Conservation (phyloP, 2,888 invertebrate species). For the Ophion slaviceki region DNA sequence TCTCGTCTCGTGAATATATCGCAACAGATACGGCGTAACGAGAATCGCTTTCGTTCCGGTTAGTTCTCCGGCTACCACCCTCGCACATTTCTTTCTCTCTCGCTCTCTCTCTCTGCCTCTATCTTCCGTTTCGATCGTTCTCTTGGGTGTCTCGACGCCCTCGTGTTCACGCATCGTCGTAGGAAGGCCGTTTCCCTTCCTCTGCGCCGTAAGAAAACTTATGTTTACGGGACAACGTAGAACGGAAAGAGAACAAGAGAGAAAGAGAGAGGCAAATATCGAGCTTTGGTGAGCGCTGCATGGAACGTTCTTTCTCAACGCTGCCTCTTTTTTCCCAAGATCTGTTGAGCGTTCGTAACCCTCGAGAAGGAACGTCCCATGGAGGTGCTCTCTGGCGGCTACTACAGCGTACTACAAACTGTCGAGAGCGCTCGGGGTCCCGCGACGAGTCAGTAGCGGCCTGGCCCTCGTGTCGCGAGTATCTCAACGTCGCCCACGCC, state of each 20-base stretch:
- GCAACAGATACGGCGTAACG: constrained; percentile 38
- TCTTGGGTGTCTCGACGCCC: constrained; percentile 66
- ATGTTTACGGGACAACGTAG: constrained; percentile 60
- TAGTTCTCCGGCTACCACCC: constrained; percentile 56
- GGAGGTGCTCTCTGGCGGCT: constrained; percentile 52
- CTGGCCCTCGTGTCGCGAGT: constrained; percentile 73
- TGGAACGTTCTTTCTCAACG: constrained; percentile 24
- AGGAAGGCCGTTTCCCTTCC: constrained; percentile 80
- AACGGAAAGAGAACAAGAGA: constrained; percentile 52
- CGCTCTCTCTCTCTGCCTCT: constrained; percentile 5
- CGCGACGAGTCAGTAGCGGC: constrained; percentile 73
- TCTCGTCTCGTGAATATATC: constrained; percentile 19
- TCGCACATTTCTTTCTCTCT: constrained; percentile 26
- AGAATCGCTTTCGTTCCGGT: constrained; percentile 60
- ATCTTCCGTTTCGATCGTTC: constrained; percentile 6
- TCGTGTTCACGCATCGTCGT: constrained; percentile 69
- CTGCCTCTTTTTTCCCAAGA: neutral
- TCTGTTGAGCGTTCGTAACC: neutral
- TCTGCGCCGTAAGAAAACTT: constrained; percentile 60
- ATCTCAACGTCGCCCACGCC: constrained; percentile 13
- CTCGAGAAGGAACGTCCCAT: constrained; percentile 8
- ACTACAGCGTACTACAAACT: constrained; percentile 45
- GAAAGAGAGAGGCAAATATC: constrained; percentile 4
- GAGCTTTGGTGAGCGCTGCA: constrained; percentile 45
- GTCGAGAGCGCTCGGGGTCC: constrained; percentile 15